phyloP scores from a whole-genome alignment of 2,113 vertebrate species.

The Melanostigma gelatinosum region DNA sequence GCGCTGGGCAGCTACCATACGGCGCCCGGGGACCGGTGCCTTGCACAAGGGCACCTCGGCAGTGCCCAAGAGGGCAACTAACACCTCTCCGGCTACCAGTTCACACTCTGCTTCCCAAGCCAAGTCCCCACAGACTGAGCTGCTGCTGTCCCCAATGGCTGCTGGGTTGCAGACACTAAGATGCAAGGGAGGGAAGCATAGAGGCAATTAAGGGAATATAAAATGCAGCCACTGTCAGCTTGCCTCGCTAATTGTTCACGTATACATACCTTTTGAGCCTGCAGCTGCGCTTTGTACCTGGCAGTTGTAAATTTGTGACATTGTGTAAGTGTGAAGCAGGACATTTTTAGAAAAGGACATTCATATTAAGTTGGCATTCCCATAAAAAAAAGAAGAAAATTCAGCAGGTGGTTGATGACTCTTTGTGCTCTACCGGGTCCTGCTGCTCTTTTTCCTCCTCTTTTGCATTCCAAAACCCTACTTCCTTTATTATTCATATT shows the following conservation, averaged over 20 bases:
- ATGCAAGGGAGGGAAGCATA: not conserved
- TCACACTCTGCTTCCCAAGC: not conserved
- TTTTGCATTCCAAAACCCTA: slow-evolving; percentile 10
- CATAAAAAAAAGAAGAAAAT: not conserved
- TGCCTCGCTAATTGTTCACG: not conserved
- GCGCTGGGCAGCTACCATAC: not conserved
- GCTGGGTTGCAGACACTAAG: not conserved
- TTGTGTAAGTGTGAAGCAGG: slow-evolving; percentile 42
- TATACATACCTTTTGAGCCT: not conserved
- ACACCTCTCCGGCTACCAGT: not conserved
- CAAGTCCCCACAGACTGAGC: not conserved
- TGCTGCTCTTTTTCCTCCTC: slow-evolving; percentile 11
- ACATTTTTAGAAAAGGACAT: slow-evolving; percentile 46
- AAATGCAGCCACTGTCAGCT: not conserved
- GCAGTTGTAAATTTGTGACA: slow-evolving; percentile 42
- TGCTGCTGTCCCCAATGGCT: not conserved
- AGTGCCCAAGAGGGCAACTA: not conserved
- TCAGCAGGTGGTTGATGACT: slow-evolving; percentile 40
- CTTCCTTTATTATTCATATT: slow-evolving; percentile 3
- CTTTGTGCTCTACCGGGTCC: slow-evolving; percentile 3
- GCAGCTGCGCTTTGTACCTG: slow-evolving; percentile 36
- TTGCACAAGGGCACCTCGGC: not conserved
- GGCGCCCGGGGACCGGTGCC: not conserved
- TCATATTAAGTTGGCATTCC: slow-evolving; percentile 28
- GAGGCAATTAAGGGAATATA: not conserved